A percentile compares a stretch with the other conserved stretches of the same genome.
Conservation (phyloP, 2,797 vertebrate species). For the Cirrhinus mrigala region DNA sequence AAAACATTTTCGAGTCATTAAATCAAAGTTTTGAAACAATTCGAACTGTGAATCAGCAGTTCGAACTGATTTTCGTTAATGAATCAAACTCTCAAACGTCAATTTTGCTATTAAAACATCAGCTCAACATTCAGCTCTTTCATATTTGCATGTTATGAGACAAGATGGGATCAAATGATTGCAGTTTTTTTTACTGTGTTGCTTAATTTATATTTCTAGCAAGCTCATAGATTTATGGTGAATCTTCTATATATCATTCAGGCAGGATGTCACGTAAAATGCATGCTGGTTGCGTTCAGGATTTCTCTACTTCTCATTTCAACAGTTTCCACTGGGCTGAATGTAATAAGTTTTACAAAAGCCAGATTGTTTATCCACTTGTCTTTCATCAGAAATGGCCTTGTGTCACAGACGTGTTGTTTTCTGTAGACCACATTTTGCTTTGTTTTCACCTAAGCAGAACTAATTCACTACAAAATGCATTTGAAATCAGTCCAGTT, state of each 20-base stretch:
- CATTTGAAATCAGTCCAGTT: not conserved
- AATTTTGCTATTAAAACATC: not conserved
- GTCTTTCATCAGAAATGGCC: not conserved
- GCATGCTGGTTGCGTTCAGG: not conserved
- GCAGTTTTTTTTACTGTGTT: too few relatives aligned
- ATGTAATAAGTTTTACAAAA: not conserved
- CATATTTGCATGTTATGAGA: not conserved
- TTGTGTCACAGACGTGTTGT: not conserved
- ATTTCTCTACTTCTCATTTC: not conserved
- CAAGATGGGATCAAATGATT: not conserved
- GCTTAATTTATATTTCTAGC: not conserved
- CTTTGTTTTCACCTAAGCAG: not conserved
- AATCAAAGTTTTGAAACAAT: not conserved
- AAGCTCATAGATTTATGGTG: not conserved
- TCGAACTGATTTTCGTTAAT: not conserved
- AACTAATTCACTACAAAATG: not conserved
- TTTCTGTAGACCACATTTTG: conserved; percentile 15
- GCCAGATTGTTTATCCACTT: not conserved
- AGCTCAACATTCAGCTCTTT: not conserved
- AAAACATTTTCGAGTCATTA: not conserved
- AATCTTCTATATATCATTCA: not conserved
- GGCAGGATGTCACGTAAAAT: not conserved
- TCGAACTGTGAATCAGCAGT: not conserved
- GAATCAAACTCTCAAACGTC: not conserved
- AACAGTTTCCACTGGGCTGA: not conserved